Base-by-base conservation (phyloP, 2,888 invertebrate species). In the Lasioglossum malachurum region DNA sequence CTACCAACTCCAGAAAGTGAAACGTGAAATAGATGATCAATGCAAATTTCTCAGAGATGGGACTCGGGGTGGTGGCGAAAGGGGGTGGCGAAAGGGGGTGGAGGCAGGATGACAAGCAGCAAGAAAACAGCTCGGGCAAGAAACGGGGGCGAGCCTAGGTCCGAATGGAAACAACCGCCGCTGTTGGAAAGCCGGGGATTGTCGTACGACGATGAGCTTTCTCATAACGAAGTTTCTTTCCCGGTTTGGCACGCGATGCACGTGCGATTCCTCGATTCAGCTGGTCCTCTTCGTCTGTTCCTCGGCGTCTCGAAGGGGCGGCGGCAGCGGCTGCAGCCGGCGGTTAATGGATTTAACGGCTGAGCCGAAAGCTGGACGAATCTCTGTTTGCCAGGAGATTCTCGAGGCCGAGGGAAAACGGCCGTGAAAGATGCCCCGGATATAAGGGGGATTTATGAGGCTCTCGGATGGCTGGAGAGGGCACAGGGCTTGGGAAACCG, bases 391-490 rank as follows among this genome's bases (percentile, higher is more conserved):
- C 73, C 16, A 27, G 44, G 23, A 80, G 75, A 38, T 75, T 72
- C 75, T 64, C 53, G 53, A 57, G 31, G 57, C 49, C 69, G 81
- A 60, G 79, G 71, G 75, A 86, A 83, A 87, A 76, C 87, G 79
- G 71, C 84, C 81, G 83, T 88, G 89, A 87, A 90, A 89, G 89
- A 89, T 88, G 87, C 82, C 86, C 44, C 76, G 87, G 87, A 88
- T 91, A 87, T 90, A 92, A 91, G 90, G 86, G 89, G 92, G 91
- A 93, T 93, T 92, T 92, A 90, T 92, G 85, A 84, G 80, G 80
- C 83, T 44, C 35, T 35, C 23, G 38, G 67, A 69, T 38, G 67
- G 19, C 64, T 64, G 19, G 64, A 64, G 64, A 60, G 27, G 60
- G 53, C 53, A 57, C 53, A 8, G 53, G 23, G 53, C 53, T 57